Percentiles rank a stretch among this genome's conserved stretches.
Evolutionary conservation across 2,113 vertebrate genomes (phyloP).

Genomic region (Trachemys scripta): DNA sequence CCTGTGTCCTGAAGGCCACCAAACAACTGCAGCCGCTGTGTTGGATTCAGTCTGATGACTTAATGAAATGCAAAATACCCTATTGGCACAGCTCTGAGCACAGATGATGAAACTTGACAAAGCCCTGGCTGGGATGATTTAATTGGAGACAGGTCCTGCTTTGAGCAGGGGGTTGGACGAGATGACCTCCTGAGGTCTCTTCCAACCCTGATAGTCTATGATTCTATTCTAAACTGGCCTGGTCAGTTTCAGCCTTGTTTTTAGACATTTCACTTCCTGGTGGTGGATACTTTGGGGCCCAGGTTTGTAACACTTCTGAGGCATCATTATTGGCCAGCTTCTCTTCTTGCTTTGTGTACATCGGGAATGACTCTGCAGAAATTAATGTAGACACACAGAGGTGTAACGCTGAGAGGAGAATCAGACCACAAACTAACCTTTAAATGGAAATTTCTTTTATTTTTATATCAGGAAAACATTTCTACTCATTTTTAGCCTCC

Average conservation of each 20-base stretch:
- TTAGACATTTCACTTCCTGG: background rate
- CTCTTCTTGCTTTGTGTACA: background rate
- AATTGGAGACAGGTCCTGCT: too few relatives aligned
- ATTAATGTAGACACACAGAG: background rate
- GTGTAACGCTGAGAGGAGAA: background rate
- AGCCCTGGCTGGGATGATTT: too few relatives aligned
- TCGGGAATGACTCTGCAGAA: background rate
- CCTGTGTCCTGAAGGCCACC: background rate
- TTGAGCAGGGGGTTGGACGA: too few relatives aligned
- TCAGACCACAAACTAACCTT: background rate
- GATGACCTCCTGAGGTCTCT: too few relatives aligned
- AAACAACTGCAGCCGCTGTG: background rate
- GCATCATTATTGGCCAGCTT: background rate
- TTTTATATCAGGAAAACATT: background rate
- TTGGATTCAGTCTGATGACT: background rate
- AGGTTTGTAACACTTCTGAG: background rate
- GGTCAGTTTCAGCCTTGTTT: background rate
- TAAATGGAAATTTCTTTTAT: background rate
- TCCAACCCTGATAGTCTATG: too few relatives aligned
- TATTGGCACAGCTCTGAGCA: too few relatives aligned
- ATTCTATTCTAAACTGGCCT: background rate
- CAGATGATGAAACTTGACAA: background rate
- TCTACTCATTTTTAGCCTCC: background rate
- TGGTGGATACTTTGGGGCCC: background rate
- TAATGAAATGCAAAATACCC: too few relatives aligned